Conservation (phyloP, 2,113 vertebrate species). For the Myotis yumanensis region DNA sequence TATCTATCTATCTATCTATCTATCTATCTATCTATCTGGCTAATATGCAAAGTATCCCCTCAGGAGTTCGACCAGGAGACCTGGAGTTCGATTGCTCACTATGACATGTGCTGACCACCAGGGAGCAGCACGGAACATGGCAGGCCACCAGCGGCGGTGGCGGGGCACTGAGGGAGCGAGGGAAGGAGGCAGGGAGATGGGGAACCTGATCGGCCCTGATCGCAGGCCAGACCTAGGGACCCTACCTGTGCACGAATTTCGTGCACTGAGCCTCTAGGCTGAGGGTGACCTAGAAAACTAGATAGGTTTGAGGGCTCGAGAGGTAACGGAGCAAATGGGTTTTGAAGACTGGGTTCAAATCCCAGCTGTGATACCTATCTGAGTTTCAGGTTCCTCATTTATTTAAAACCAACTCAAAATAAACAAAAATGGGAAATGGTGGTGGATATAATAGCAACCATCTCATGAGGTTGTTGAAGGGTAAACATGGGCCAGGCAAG, state of each 20-base stretch:
- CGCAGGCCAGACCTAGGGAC: too few relatives aligned
- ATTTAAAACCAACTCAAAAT: constrained; percentile 32
- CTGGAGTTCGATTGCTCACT: too few relatives aligned
- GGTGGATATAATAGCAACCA: not conserved
- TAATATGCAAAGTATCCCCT: too few relatives aligned
- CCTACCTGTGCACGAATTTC: too few relatives aligned
- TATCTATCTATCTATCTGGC: not conserved
- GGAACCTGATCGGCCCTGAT: too few relatives aligned
- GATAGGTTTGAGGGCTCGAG: not conserved
- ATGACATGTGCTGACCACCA: too few relatives aligned
- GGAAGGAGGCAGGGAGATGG: too few relatives aligned
- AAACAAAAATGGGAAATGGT: not conserved
- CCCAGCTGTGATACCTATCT: not conserved
- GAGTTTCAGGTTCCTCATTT: constrained; percentile 32
- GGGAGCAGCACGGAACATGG: too few relatives aligned
- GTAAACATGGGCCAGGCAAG: not conserved
- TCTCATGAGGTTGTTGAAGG: not conserved
- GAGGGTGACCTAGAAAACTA: not conserved
- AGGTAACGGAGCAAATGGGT: not conserved
- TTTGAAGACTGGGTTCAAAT: constrained; percentile 43
- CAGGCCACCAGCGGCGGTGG: too few relatives aligned
- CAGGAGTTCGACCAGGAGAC: too few relatives aligned
- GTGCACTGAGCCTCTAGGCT: not conserved
- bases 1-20: not conserved
- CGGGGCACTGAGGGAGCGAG: too few relatives aligned